phyloP scores from a whole-genome alignment of 1,140 invertebrate genomes.

The Nasonia giraulti region DNA sequence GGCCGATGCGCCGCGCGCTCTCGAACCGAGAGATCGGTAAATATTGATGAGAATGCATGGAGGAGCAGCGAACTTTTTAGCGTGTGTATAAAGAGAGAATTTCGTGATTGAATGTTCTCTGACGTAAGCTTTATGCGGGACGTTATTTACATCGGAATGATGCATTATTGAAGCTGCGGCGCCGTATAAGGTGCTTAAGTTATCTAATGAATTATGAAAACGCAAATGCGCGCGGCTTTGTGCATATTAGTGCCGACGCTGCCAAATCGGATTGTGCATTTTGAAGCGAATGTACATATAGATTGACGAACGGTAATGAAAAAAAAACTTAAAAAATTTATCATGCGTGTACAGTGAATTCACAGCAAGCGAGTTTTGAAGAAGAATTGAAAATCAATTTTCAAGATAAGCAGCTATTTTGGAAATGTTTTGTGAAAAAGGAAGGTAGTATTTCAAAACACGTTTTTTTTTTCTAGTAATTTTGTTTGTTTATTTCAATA shows the following conservation, averaged over 20 bases:
- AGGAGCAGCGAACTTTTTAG: neutral
- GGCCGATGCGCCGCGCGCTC: neutral
- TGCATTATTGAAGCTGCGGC: neutral
- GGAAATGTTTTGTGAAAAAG: conserved; percentile 21
- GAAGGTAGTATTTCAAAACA: conserved; percentile 53
- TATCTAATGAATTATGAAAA: neutral
- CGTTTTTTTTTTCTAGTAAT: conserved; percentile 37
- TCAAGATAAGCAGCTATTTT: neutral
- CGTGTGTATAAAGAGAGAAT: neutral
- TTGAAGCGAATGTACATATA: no score
- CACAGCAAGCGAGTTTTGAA: neutral
- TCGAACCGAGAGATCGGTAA: neutral
- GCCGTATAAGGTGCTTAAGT: neutral
- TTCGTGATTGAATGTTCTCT: neutral
- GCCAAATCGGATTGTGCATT: no score
- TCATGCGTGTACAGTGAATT: neutral
- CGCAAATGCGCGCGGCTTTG: neutral
- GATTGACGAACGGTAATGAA: neutral
- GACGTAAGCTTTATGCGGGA: neutral
- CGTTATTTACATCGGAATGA: no score
- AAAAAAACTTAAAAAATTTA: neutral
- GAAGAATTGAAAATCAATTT: neutral
- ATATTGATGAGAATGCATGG: neutral
- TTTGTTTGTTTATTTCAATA: conserved; percentile 47
- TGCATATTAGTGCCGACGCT: neutral